Base-by-base conservation (phyloP, 1,140 invertebrate genomes). In the Drosophila kohkoa region DNA sequence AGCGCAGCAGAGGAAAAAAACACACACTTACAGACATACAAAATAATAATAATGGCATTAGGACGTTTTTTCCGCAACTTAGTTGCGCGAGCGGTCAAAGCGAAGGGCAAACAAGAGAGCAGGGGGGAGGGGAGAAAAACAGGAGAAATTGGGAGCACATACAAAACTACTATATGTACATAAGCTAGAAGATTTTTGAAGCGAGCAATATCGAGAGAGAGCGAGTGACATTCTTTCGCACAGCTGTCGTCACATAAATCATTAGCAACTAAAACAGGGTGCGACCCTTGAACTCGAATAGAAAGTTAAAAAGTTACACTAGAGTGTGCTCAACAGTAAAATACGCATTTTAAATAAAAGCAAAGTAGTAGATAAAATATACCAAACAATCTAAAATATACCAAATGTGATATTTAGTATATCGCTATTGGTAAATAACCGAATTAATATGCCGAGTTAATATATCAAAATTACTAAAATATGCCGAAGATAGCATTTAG, bases 211-310 rank as follows among this genome's bases (percentile, higher is more conserved):
- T 52, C 25, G 1, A 55, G 57, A 60, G 28, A 49, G 2, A 55
- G 57, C 54, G 28, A 49, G 28, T 89, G 86, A 75, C 81, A 89
- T 89, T 85, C 78, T 74, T 81, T 46, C 52, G 62, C 52, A 51
- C 85, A 89, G 85, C 85, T 89, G 85, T 89, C 75, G 85, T 79
- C 85, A 65, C 59, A 89, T 89, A 89, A 89, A 89, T 89, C 85
- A 89, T 89, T 55, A 67, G 28, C 48, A 54, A 5, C 20, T 3
- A 25, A 51, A 79, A 89, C 78, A 89, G 85, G 85, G 85, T 89
- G 78, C 3, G 13, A 3, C 20, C 35, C 3, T 38, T 13, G 28
- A 25, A 25, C 20, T 3, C 20, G 20, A 25, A 4, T 4, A 25
- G 3, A 0, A 25, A 25, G 3, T 25, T 25, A 25, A 3, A 25